Base-by-base conservation (phyloP, 2,113 vertebrate species). In the Thamnophis sirtalis region DNA sequence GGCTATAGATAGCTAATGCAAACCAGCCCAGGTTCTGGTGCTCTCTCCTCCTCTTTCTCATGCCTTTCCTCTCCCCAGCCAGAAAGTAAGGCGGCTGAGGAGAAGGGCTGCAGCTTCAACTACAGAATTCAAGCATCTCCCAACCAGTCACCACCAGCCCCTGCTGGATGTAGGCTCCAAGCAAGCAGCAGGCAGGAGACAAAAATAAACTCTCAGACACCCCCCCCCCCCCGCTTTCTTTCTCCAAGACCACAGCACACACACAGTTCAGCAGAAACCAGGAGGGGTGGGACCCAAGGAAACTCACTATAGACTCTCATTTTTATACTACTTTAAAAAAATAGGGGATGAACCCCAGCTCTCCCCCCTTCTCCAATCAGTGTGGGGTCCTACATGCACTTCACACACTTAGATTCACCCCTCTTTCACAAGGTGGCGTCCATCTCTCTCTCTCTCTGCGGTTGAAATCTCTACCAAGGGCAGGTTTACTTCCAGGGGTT, bases 121-220 rank as follows among this genome's bases (percentile, higher is more conserved):
- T 94, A 94, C 95, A 94, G 93, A 94, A 86, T 91, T 21, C 93
- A 73, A 94, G 94, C 96, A 95, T 95, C 95, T 92, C 95, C 92
- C 92, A 54, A 91, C 93, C 94, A 94, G 93, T 95, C 92, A 89
- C 48, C 56, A 24, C 84, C 58, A 33, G 13, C 90, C n/a, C 95
- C 94, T 94, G 94, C 94, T 95, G 94, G 95, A 96, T 95, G 93
- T 93, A 96, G 95, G 95, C 97, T 95, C 94, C 93, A 93, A 50
- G 80, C 51, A 43, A 26, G 93, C 92, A n/a, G 92, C 38, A 49
- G 88, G 94, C 94, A 90, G 88, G 86, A 96, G 96, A 96, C 97
- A 94, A 97, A 96, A 98, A 98, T 98, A 98, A 98, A 98, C 96
- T 96, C 96, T 97, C 43, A 60, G 38, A 26, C 49, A 13, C 8